These are phyloP conservation scores for Pristionchus entomophagus DNA, from an alignment of 2,888 invertebrate species.

Conservation along the genomic window DNA sequence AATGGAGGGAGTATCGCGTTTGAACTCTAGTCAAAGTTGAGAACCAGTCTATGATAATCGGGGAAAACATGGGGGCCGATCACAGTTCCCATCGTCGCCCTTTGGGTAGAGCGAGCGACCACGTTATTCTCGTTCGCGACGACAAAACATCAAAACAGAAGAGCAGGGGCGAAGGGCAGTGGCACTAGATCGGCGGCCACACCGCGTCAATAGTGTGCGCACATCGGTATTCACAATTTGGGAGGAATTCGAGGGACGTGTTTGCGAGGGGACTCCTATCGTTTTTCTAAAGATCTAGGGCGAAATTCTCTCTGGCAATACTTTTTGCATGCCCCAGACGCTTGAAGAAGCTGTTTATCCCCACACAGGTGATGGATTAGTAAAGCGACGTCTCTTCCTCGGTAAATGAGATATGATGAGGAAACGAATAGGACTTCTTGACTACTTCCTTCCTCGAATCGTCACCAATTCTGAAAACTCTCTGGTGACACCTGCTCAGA, in stretches of 20 bases:
- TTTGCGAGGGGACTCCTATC: neutral
- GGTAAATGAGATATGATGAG: conserved; percentile 5
- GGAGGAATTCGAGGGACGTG: neutral
- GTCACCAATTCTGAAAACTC: neutral
- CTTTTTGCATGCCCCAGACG: neutral
- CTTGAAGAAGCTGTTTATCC: conserved; percentile 28
- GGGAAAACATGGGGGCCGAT: neutral
- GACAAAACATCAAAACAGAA: conserved; percentile 25
- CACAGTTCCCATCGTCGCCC: neutral
- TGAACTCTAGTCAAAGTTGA: neutral
- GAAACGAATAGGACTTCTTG: neutral
- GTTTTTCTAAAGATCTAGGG: too few relatives aligned
- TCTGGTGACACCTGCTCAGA: too few relatives aligned
- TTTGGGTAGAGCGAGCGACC: neutral
- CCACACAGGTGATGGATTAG: neutral
- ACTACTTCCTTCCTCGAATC: neutral
- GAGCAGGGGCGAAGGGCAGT: neutral
- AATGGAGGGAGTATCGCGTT: neutral
- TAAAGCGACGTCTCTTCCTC: conserved; percentile 24
- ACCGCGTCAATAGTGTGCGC: conserved; percentile 3
- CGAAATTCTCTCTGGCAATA: too few relatives aligned
- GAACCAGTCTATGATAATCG: conserved; percentile 16
- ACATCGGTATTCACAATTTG: neutral
- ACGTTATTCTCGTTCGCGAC: conserved; percentile 21
- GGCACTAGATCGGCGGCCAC: neutral